Base-by-base conservation (phyloP, 35 echinoderm and acorn worm species). In the Eucidaris tribuloides region DNA sequence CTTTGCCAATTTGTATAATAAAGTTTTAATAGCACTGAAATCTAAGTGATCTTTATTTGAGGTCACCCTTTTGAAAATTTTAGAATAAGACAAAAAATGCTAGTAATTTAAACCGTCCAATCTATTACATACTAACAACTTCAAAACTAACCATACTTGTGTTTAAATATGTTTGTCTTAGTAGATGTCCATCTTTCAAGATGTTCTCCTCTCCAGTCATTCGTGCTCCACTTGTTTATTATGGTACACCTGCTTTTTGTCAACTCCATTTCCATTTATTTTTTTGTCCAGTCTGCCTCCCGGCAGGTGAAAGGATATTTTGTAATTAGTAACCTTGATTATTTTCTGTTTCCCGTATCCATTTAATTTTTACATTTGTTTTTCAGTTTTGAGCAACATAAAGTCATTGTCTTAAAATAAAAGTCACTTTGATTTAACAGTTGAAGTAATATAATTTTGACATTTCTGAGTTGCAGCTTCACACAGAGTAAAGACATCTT, bases 241-340 rank as follows among this genome's bases (percentile, higher is more conserved):
- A 62, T 32, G 50, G 28, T 81, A 58, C 19, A 39, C 52, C 30
- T 81, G 79, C 55, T 35, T 81, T 79, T 55, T 52, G 44, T 79
- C 30, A 18, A 55, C 79, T 81, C 48, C 79, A 81, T 58, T 55
- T 81, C 35, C 43, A 34, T 27, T 11, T 58, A 35, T 17, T 57
- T 23, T 38, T 79, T 52, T 79, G 42, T 48, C 28, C 33, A 50
- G 44, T 49, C 29, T 52, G 43, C 48, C 43, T 28, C 40, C 45
- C 35, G 79, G 44, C 50, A 81, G 79, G 80, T 83, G 80, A 83
- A 83, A 83, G 80, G 80, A 83, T 83, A 83, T 65, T 58, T 81
- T 48, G 64, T 7, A 60, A 83, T 39, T 63, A 74, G 68, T 20
- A 43, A 74, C 68, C 68, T 23, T 7, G 44, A 42, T 63, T 74